These are phyloP conservation scores for Scolopax rusticola DNA, from an alignment of 2,797 vertebrate species.

Conservation along the genomic window DNA sequence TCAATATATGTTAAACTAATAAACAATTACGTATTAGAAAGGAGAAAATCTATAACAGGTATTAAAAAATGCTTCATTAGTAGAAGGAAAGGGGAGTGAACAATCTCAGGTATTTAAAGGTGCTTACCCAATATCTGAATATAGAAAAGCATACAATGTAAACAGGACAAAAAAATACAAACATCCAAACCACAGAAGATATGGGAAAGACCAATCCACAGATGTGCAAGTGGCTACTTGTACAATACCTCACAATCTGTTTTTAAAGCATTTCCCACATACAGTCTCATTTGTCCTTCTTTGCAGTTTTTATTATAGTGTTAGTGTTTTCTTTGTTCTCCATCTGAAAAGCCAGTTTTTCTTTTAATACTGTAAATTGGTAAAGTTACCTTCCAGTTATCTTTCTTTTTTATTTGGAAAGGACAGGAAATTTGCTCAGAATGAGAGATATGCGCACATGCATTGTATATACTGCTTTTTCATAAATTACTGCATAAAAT, in stretches of 20 bases:
- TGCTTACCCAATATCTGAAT: not conserved
- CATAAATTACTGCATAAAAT: not conserved
- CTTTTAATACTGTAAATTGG: not conserved
- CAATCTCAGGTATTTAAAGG: not conserved
- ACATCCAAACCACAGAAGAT: not conserved
- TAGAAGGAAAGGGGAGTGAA: not conserved
- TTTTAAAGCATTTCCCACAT: not conserved
- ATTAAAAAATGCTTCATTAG: not conserved
- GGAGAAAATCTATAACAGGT: not conserved
- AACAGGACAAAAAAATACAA: not conserved
- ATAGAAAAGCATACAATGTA: not conserved
- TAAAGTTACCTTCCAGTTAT: not conserved
- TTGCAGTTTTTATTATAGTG: not conserved
- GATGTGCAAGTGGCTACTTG: not conserved
- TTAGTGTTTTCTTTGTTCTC: not conserved
- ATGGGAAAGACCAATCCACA: not conserved
- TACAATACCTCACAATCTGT: not conserved
- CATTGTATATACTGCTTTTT: not conserved
- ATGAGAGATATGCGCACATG: not conserved
- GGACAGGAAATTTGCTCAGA: not conserved
- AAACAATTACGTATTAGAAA: not conserved
- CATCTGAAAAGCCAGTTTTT: not conserved
- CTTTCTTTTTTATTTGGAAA: not conserved
- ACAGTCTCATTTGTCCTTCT: not conserved
- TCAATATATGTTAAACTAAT: constrained; percentile 32